Percentiles rank a stretch among this genome's conserved stretches.
Evolutionary conservation across 2,113 vertebrate species (phyloP).

Genomic region (Trematomus loennbergii): DNA sequence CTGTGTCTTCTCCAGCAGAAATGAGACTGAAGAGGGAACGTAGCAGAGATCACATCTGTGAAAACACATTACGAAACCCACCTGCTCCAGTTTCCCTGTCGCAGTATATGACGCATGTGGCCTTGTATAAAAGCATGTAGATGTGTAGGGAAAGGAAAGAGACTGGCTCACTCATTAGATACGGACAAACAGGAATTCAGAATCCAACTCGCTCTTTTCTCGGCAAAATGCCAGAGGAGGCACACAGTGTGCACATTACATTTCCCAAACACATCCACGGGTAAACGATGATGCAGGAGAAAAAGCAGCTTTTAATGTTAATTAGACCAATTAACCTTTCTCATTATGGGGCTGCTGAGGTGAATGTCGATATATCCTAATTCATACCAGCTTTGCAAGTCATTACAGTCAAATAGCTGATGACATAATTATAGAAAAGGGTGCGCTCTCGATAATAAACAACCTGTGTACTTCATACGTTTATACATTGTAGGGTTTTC

Average conservation of each 20-base stretch:
- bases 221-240: constrained; percentile 9
- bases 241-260: constrained; percentile 9
- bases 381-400: constrained; percentile 18
- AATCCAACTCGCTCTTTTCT: constrained; percentile 15
- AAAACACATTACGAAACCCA: constrained; percentile 60
- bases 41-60: constrained; percentile 56
- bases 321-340: constrained; percentile 54
- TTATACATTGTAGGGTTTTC: not conserved
- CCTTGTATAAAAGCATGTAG: constrained; percentile 9
- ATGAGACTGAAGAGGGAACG: constrained; percentile 33
- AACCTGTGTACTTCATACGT: not conserved
- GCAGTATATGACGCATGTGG: constrained; percentile 23
- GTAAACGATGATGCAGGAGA: constrained; percentile 30
- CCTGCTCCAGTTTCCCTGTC: constrained; percentile 23
- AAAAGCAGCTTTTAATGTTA: constrained; percentile 31
- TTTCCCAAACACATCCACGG: constrained; percentile 14
- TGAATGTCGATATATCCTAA: constrained; percentile 47
- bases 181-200: not conserved
- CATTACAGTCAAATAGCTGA: constrained; percentile 21
- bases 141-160: constrained; percentile 10
- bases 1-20: constrained; percentile 20
- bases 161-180: not conserved
- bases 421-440: constrained; percentile 17
- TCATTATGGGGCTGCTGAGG: constrained; percentile 31
- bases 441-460: not conserved